Evolutionary conservation across 2,888 invertebrate genomes (phyloP), one percentile per base, ranked within the genome.

Genomic region (Tetheella fluctuosa): DNA sequence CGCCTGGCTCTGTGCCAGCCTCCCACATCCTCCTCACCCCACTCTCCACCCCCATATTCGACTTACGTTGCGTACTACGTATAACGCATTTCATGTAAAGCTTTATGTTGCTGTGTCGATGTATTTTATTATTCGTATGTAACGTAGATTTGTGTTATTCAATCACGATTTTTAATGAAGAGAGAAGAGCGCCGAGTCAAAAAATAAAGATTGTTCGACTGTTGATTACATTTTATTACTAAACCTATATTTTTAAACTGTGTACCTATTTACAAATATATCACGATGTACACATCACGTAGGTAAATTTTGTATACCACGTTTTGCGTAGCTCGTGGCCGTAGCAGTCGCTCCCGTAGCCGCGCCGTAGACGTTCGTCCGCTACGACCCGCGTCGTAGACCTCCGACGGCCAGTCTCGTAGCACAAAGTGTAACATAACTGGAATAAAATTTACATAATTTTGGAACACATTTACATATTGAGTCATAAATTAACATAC

Each of bases 1-100:
- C 88, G 83, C 65, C 85, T 90, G 91, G 90, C 90, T 60, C 62
- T 57, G 64, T 76, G 90, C 91, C 91, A 90, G 79, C 77, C 68
- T 72, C 81, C 75, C 65, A 64, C 56, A 59, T 58, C 52, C 61
- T 63, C 60, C 60, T 54, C 52, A 54, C 55, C 39, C 64, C 64
- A 61, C 68, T 60, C 63, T 59, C 25, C 5, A n/a, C 61, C 61
- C 1, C 61, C 61, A 61, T 34, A 58, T 64, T 65, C 67, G 61
- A 63, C 64, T 63, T 68, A 69, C 64, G 48, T 20, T 48, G n/a
- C 48, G 48, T 10, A 17, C 48, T 39, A 39, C 64, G 64, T 61
- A 73, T 63, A 70, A 71, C 70, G 70, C 70, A 69, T 73, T 76
- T 68, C 69, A 73, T 79, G 72, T 73, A 64, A 61, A 72, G 76